Base-by-base conservation (phyloP, 2,888 invertebrate genomes). In the Linnaemya tessellans region DNA sequence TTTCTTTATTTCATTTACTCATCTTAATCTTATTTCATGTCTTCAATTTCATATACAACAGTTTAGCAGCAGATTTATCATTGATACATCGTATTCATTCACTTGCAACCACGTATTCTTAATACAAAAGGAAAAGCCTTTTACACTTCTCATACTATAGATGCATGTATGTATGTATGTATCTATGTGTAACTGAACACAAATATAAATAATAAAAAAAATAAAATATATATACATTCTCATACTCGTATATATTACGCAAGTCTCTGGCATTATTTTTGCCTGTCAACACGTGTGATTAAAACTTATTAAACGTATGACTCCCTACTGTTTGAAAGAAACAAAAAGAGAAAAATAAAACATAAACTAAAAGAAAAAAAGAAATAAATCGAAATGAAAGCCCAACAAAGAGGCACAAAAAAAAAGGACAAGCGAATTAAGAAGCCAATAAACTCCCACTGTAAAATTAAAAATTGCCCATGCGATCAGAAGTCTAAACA, bases 241-340 rank as follows among this genome's bases (percentile, higher is more conserved):
- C 5, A 30, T 30, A 30, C 5, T 3, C 5, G 30, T 30, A 30
- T 30, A 30, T 30, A 30, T 30, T 60, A 70, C 35, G 79, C 68
- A 79, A 74, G 68, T 65, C 84, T 73, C 73, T 71, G 58, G 77
- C 71, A 75, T 83, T 86, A 78, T 81, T 77, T 84, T 84, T 67
- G 86, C 79, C 86, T 87, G 87, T 86, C 87, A 87, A 80, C 87
- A 86, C 80, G 87, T 82, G 87, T 87, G 86, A 87, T 87, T 84
- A 87, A 87, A 87, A 84, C 86, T 86, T 86, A 87, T 86, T 87
- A 79, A 86, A 86, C 74, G 81, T 81, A 80, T 64, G 87, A 78
- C 86, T 81, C 82, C 87, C 87, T 62, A 80, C 86, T 81, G 87
- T 77, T 80, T 43, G 30, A 54, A 30, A 64, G 30, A 10, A 18